Base-by-base conservation (phyloP, 1,140 invertebrate species). In the Micrasema longulum region DNA sequence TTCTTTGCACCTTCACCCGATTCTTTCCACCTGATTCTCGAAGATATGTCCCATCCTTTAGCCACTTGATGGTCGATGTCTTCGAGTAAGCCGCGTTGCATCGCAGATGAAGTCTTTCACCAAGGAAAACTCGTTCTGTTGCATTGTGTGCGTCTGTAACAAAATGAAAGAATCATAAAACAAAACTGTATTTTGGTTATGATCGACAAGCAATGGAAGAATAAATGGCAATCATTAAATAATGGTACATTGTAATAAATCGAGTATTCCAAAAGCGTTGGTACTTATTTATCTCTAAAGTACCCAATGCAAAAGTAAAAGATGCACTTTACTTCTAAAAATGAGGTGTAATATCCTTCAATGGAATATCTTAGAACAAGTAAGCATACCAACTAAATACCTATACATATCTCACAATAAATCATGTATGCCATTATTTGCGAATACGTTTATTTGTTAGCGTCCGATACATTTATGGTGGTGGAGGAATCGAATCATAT, bases 1-100 rank as follows among this genome's bases (percentile, higher is more conserved):
- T 14, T 22, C 35, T 73, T 16, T 73, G 48, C 22, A 73, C n/a
- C 43, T 73, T 73, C 11, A 76, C 31, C n/a, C 71, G 43, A 48
- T 69, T 73, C 31, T 66, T 72, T 18, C 14, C 22, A 16, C 41
- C 23, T 10, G 50, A 72, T 9, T 47, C 22, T 41, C 22, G 50
- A 9, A 75, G 7, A 43, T 72, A 65, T 23, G 9, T 20, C 7
- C 45, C 66, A 45, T 75, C 48, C 22, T 72, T 75, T 50, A 52
- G 69, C 74, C 74, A 76, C 36, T 69, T 73, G n/a, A 76, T 64
- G 11, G 48, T 35, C 7, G 69, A 69, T 3, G 41, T 43, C 31
- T 72, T 72, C 9, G 47, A 4, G 18, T 45, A 41, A n/a, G 23
- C 23, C 14, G 48, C 63, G 31, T 53, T 57, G 35, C 74, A 76